These are phyloP conservation scores for Philaethria dido DNA, from an alignment of 2,888 invertebrate species.

Conservation along the genomic window DNA sequence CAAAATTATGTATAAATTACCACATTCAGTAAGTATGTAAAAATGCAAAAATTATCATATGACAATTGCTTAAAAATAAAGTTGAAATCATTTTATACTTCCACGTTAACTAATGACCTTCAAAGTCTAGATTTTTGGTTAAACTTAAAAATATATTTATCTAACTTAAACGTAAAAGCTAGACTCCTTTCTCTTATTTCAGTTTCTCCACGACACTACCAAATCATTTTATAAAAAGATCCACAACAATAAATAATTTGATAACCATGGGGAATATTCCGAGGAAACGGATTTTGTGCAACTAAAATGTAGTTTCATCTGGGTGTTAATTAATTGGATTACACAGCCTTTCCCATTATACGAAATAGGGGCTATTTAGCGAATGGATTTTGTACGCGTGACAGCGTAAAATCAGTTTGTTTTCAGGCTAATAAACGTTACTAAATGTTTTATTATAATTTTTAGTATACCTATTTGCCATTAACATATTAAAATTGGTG, in stretches of 20 bases:
- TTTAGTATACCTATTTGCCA: slow-evolving; percentile 2
- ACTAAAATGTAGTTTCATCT: slow-evolving; percentile 66
- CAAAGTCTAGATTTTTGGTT: background rate
- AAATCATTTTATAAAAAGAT: background rate
- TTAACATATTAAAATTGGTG: background rate
- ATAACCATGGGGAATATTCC: slow-evolving; percentile 29
- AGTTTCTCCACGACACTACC: background rate
- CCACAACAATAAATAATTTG: background rate
- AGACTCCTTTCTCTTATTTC: background rate
- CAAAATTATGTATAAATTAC: slow-evolving; percentile 29
- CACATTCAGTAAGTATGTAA: background rate
- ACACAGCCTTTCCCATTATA: slow-evolving; percentile 70
- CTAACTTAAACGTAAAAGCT: no score
- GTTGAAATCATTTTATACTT: no score
- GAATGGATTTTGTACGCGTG: slow-evolving; percentile 71
- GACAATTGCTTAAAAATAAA: no score
- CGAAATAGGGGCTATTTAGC: slow-evolving; percentile 71
- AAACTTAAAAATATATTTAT: background rate
- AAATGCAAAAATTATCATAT: background rate
- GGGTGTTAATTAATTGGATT: slow-evolving; percentile 75
- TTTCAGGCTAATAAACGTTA: slow-evolving; percentile 54
- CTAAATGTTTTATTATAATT: slow-evolving; percentile 24
- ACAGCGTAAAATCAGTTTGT: slow-evolving; percentile 64
- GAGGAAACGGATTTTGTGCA: slow-evolving; percentile 52
- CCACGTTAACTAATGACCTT: no score